Conservation (phyloP, 2,113 vertebrate species). For the Nanorana parkeri region DNA sequence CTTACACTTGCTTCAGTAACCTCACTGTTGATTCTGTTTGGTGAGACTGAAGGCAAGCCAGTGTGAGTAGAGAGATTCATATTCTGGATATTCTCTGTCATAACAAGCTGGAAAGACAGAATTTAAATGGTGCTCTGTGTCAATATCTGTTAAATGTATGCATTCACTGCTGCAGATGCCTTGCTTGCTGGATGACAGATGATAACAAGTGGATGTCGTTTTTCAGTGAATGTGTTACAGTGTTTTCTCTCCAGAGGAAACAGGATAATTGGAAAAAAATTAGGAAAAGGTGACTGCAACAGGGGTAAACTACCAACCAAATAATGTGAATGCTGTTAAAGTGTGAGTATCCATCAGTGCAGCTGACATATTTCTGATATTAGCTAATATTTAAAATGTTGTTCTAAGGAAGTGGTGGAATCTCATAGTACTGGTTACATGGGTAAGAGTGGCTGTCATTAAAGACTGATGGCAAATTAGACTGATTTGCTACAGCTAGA, state of each 20-base stretch:
- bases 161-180: slow-evolving; percentile 66
- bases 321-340: slow-evolving; percentile 64
- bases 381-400: slow-evolving; percentile 66
- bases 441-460: slow-evolving; percentile 59
- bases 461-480: slow-evolving; percentile 63
- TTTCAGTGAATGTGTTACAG: slow-evolving; percentile 66
- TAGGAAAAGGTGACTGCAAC: slow-evolving; percentile 70
- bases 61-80: slow-evolving; percentile 30
- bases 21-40: slow-evolving; percentile 21
- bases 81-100: slow-evolving; percentile 65
- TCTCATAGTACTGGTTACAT: slow-evolving; percentile 59
- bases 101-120: slow-evolving; percentile 66
- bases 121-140: slow-evolving; percentile 67
- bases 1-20: slow-evolving; percentile 16
- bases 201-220: slow-evolving; percentile 69
- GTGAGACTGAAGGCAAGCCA: slow-evolving; percentile 11
- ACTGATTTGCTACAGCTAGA: slow-evolving; percentile 43
- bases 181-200: slow-evolving; percentile 62
- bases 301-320: slow-evolving; percentile 52
- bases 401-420: slow-evolving; percentile 64
- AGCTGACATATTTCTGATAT: slow-evolving; percentile 64
- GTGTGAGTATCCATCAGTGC: slow-evolving; percentile 60
- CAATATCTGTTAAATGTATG: slow-evolving; percentile 64
- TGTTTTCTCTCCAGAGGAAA: slow-evolving; percentile 69
- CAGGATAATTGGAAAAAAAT: slow-evolving; percentile 70